phyloP scores from a whole-genome alignment of 2,113 vertebrate species.

The Chaetops frenatus region DNA sequence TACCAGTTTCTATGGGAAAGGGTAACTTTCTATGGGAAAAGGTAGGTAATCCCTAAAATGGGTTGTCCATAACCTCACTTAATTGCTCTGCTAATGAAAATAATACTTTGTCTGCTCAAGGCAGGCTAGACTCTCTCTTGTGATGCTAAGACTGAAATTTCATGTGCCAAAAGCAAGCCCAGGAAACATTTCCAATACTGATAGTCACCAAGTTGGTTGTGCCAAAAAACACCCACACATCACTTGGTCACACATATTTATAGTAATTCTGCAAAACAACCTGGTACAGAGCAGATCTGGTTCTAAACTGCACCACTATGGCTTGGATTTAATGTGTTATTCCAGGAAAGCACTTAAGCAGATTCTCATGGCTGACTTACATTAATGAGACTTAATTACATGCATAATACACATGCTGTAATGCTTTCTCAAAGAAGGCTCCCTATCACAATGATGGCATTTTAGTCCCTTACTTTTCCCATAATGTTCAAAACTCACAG shows the following conservation, averaged over 20 bases:
- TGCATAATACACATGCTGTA: neutral
- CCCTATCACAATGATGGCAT: neutral
- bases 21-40: neutral
- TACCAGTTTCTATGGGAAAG: neutral
- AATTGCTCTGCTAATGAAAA: neutral
- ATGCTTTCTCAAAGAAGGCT: neutral
- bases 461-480: neutral
- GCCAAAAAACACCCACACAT: neutral
- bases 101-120: neutral
- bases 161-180: neutral
- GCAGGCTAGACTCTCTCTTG: neutral
- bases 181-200: neutral
- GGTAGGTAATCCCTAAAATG: neutral
- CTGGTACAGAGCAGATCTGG: neutral
- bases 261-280: neutral
- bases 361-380: neutral
- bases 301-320: neutral
- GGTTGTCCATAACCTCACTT: neutral
- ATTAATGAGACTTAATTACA: constrained; percentile 13
- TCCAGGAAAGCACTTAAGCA: neutral
- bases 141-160: neutral
- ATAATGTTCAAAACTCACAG: neutral
- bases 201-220: neutral
- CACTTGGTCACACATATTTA: neutral
- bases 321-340: neutral